Evolutionary conservation across 2,888 invertebrate genomes (phyloP), one percentile per base, ranked within the genome.

Genomic region (Drosophila ezoana): DNA sequence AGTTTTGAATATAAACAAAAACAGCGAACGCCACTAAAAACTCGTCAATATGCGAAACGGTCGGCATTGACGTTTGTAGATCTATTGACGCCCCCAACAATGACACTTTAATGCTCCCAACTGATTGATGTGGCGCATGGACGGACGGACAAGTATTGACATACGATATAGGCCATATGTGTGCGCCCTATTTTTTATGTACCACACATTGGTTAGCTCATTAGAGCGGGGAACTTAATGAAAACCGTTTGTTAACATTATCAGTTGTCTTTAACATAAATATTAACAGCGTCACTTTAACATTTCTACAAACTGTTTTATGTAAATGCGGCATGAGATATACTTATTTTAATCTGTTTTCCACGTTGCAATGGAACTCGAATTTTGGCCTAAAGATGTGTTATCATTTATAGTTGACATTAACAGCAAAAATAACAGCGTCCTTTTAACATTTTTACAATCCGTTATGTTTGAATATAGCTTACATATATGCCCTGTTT

Each of bases 51-150:
- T 59, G 54, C 53, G 41, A 51, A 79, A 70, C 59, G 37, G 64
- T 57, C 68, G 48, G 66, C 82, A 86, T 88, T 84, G 83, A 84
- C 83, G 83, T 86, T 84, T 84, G 74, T 77, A 77, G 86, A 82
- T 82, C 83, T 65, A 82, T 82, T 78, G 78, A 73, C 74, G 81
- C 79, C 85, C 75, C 76, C 85, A 61, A 73, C 86, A 84, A 86
- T 84, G 83, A 84, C 83, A 84, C 86, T 84, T 84, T 84, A 84
- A 84, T 84, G 83, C 71, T 67, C 53, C 51, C 53, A 33, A 53
- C 69, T 88, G 83, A 84, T 86, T 84, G 83, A 84, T 84, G 83
- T 77, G 71, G 72, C 68, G 66, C 47, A 71, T 40, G 60, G 69
- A 59, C 47, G 33, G 43, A 47, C 49, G 33, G 13, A 40, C 52